A percentile compares a stretch with the other conserved stretches of the same genome.
Evolutionary conservation across 2,113 vertebrate species (phyloP).

Genomic region (Electrona antarctica): DNA sequence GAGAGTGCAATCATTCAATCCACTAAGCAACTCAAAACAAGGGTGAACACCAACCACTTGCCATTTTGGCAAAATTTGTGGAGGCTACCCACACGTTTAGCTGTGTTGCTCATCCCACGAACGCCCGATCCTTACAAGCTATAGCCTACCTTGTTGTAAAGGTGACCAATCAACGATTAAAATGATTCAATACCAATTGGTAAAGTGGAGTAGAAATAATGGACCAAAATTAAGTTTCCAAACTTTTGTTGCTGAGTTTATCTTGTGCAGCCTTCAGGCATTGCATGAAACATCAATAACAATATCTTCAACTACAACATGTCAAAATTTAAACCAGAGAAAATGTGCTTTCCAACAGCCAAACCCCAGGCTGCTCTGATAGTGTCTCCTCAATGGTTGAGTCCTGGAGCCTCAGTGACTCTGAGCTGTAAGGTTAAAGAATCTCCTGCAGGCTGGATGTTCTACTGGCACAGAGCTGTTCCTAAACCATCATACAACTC

Average conservation of each 20-base stretch:
- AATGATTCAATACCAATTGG: no score
- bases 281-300: neutral
- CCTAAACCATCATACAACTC: neutral
- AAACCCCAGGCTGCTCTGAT: slow-evolving; percentile 19
- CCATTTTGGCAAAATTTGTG: no score
- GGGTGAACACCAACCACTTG: no score
- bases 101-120: no score
- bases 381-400: slow-evolving; percentile 46
- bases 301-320: neutral
- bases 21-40: no score
- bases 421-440: slow-evolving; percentile 41
- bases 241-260: neutral
- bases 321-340: neutral
- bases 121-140: no score
- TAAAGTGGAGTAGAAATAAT: no score
- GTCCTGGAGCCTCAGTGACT: slow-evolving; percentile 55
- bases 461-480: slow-evolving; percentile 47
- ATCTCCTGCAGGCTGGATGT: slow-evolving; percentile 37
- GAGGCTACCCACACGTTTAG: no score
- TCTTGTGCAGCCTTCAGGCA: neutral
- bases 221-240: no score
- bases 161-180: no score
- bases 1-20: no score
- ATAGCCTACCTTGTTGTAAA: no score
- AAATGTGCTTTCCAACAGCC: slow-evolving; percentile 7